Conservation (phyloP, 2,888 invertebrate species). For the Aplocera efformata region DNA sequence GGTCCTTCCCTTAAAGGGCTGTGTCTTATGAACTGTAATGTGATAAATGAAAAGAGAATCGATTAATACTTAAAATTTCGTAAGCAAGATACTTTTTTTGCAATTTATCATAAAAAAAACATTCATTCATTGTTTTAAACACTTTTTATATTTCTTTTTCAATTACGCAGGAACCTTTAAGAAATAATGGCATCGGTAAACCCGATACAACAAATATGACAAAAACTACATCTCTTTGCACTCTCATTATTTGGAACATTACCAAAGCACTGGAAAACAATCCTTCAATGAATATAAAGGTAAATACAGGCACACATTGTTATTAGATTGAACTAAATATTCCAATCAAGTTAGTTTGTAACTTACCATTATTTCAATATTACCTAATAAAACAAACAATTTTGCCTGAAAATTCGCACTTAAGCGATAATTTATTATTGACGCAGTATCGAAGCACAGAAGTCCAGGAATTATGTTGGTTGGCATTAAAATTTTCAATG, state of each 20-base stretch:
- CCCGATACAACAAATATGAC: background rate
- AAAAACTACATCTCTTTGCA: conserved; percentile 46
- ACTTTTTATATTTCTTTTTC: too few relatives aligned
- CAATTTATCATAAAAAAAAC: too few relatives aligned
- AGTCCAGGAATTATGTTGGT: conserved; percentile 18
- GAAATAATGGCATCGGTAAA: background rate
- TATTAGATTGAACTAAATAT: background rate
- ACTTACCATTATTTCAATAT: background rate
- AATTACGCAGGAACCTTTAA: conserved; percentile 8
- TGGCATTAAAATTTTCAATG: conserved; percentile 13
- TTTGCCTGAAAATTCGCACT: conserved; percentile 15
- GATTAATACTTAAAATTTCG: too few relatives aligned
- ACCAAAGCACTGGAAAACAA: conserved; percentile 57
- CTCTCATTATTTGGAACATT: conserved; percentile 64
- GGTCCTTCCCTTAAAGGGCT: too few relatives aligned
- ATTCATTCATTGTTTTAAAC: too few relatives aligned
- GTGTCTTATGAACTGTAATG: too few relatives aligned
- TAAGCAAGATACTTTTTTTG: too few relatives aligned
- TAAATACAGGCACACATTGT: conserved; percentile 24
- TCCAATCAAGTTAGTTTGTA: background rate
- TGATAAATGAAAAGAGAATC: too few relatives aligned
- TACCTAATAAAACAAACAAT: background rate
- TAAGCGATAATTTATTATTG: conserved; percentile 19
- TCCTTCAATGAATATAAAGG: conserved; percentile 55
- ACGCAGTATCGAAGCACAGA: conserved; percentile 22